Conservation (phyloP, 2,113 vertebrate species). For the Nibea coibor region DNA sequence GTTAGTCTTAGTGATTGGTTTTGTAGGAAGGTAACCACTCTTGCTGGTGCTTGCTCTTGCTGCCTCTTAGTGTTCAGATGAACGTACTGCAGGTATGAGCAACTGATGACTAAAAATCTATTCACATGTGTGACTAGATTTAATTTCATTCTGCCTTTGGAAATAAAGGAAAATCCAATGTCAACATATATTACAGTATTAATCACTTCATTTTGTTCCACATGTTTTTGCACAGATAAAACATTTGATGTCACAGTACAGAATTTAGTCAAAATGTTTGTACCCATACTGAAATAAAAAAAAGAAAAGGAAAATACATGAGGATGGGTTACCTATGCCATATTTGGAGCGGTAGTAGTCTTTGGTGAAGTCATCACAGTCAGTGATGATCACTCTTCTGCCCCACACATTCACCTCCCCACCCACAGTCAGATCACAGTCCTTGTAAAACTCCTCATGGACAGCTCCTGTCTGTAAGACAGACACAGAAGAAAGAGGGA, state of each 20-base stretch:
- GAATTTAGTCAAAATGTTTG: too few relatives aligned
- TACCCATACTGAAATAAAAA: neutral
- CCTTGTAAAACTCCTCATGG: slow-evolving; percentile 89
- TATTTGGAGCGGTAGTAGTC: slow-evolving; percentile 91
- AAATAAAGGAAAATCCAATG: neutral
- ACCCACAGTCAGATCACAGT: slow-evolving; percentile 90
- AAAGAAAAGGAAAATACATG: neutral
- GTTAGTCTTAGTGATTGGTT: neutral
- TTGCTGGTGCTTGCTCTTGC: slow-evolving; percentile 42
- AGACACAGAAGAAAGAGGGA: neutral
- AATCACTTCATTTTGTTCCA: neutral
- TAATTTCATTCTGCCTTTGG: too few relatives aligned
- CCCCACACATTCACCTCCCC: slow-evolving; percentile 91
- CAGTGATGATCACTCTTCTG: slow-evolving; percentile 87
- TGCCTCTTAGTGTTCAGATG: slow-evolving; percentile 78
- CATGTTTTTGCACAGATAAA: neutral
- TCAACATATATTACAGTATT: neutral
- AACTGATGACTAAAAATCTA: neutral
- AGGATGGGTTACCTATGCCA: slow-evolving; percentile 83
- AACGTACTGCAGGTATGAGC: slow-evolving; percentile 31
- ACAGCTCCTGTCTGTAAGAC: slow-evolving; percentile 86
- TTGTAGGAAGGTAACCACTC: neutral
- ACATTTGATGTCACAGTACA: neutral
- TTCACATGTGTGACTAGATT: neutral
- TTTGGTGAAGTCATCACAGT: slow-evolving; percentile 95